Conservation (phyloP, 2,797 vertebrate genomes). For the Sardinella longiceps region DNA sequence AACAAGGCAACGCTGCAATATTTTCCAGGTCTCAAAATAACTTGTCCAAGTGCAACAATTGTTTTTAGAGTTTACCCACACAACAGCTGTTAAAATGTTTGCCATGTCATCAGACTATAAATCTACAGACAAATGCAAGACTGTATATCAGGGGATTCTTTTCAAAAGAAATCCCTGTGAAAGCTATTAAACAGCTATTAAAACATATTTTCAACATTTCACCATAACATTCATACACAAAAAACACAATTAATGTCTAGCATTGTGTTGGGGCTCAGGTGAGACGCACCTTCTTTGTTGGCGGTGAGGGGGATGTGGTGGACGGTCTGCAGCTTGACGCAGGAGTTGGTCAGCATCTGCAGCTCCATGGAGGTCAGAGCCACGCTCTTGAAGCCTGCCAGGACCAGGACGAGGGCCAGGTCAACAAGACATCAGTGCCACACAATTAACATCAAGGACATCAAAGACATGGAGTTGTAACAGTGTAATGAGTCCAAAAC, state of each 20-base stretch:
- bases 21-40: background rate
- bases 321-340: conserved; percentile 96
- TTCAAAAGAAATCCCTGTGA: background rate
- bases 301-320: conserved; percentile 93
- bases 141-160: background rate
- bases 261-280: background rate
- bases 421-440: background rate
- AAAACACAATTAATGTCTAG: background rate
- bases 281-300: conserved; percentile 89
- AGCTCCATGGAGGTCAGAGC: conserved; percentile 93
- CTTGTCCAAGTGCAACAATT: background rate
- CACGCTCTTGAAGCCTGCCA: conserved; percentile 90
- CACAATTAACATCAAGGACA: background rate
- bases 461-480: background rate
- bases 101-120: background rate
- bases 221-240: background rate
- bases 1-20: background rate
- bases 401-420: background rate
- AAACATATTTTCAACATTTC: background rate
- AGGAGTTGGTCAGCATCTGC: conserved; percentile 97
- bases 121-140: background rate
- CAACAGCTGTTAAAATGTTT: background rate
- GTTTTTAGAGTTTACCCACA: background rate
- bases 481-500: too few relatives aligned
- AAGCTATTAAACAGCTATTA: background rate